These are phyloP conservation scores for Seira sanloemensis DNA, from an alignment of 2,888 invertebrate genomes.

Conservation along the genomic window DNA sequence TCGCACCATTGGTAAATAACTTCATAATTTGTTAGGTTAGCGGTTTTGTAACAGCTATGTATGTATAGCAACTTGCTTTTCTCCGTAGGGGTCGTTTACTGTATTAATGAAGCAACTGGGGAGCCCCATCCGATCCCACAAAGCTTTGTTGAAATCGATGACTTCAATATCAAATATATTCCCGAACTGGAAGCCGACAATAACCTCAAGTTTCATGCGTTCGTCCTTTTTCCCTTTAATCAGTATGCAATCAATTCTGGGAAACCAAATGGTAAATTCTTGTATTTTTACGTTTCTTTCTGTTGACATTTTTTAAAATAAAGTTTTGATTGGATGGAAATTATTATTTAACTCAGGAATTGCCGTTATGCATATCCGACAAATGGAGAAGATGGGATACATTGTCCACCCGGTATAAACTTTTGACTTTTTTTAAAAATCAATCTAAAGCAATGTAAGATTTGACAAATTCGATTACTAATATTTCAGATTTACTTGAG, in stretches of 20 bases:
- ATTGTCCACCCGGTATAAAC: constrained; percentile 40
- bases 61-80: neutral
- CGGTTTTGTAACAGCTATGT: neutral
- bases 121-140: constrained; percentile 37
- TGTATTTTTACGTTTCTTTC: neutral
- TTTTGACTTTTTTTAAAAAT: neutral
- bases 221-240: constrained; percentile 43
- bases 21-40: constrained; percentile 8
- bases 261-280: constrained; percentile 33
- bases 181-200: constrained; percentile 32
- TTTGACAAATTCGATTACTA: neutral
- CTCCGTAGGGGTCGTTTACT: constrained; percentile 47
- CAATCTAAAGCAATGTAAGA: too few species aligned
- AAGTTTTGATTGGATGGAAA: neutral
- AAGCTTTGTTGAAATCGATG: constrained; percentile 36
- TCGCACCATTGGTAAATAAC: constrained; percentile 47
- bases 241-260: constrained; percentile 25
- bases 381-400: constrained; percentile 47
- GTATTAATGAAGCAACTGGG: neutral
- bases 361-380: constrained; percentile 50
- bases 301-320: neutral
- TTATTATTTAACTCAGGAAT: constrained; percentile 22
- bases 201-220: constrained; percentile 37
- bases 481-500: constrained; percentile 45
- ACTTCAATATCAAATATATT: constrained; percentile 55